These are phyloP conservation scores for Leptarthrus brevirostris DNA, from an alignment of 2,888 invertebrate genomes.

Conservation along the genomic window DNA sequence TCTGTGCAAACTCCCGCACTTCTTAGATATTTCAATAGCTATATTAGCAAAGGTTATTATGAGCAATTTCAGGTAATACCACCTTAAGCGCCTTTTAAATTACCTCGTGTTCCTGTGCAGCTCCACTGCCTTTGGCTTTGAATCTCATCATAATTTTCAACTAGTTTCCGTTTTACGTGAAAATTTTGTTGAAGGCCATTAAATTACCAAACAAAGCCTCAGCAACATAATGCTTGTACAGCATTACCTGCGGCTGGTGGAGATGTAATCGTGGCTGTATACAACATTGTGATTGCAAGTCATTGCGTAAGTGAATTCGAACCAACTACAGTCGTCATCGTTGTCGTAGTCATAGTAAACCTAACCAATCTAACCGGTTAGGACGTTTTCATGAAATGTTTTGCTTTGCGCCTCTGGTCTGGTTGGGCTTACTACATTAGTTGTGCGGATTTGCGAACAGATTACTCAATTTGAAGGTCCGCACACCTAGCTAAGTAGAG, in stretches of 20 bases:
- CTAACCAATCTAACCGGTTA: neutral
- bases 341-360: neutral
- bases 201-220: conserved; percentile 35
- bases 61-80: no score
- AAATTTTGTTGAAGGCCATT: conserved; percentile 34
- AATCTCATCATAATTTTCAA: conserved; percentile 12
- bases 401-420: neutral
- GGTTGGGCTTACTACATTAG: neutral
- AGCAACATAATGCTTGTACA: neutral
- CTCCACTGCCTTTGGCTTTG: neutral
- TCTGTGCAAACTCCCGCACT: no score
- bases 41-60: no score
- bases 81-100: neutral
- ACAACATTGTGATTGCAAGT: conserved; percentile 7
- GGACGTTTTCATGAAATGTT: neutral
- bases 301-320: conserved; percentile 35
- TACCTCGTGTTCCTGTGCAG: neutral
- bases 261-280: no score
- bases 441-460: neutral
- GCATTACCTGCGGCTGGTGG: neutral
- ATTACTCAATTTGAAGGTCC: conserved; percentile 41
- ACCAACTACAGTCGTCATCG: no score
- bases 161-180: conserved; percentile 33
- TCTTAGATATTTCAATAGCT: no score
- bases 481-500: neutral